These are phyloP conservation scores for Pteronotus mesoamericanus DNA, from an alignment of 2,797 vertebrate species.

Conservation along the genomic window DNA sequence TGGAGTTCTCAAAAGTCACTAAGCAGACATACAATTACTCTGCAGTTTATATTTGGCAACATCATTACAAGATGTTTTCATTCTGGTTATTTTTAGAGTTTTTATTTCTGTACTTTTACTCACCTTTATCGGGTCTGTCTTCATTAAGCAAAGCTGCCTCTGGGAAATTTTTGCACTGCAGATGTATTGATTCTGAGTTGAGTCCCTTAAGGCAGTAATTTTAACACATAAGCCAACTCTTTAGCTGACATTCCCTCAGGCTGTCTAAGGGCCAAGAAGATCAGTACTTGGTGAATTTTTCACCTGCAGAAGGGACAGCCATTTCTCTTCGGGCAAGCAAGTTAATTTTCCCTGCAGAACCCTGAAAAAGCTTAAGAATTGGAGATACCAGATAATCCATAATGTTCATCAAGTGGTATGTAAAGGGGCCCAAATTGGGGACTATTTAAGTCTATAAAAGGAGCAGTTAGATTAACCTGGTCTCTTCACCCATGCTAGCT, in stretches of 20 bases:
- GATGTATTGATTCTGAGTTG: background rate
- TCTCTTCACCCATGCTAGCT: background rate
- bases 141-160: background rate
- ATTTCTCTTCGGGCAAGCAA: background rate
- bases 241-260: background rate
- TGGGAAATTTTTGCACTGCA: background rate
- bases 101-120: background rate
- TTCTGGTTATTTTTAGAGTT: background rate
- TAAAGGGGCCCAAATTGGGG: background rate
- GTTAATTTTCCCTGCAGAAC: background rate
- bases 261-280: background rate
- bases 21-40: background rate
- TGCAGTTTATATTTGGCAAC: background rate
- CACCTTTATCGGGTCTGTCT: background rate
- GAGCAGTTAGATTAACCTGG: background rate
- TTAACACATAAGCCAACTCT: background rate
- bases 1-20: background rate
- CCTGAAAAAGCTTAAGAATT: background rate
- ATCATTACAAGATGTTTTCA: background rate
- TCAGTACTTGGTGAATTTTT: background rate
- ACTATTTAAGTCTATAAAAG: background rate
- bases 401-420: background rate
- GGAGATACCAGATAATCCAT: background rate
- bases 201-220: background rate
- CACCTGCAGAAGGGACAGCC: background rate